Percentiles rank a stretch among this genome's conserved stretches.
These are phyloP conservation scores for Lutjanus campechanus DNA, from an alignment of 2,797 vertebrate genomes.

Conservation along the genomic window DNA sequence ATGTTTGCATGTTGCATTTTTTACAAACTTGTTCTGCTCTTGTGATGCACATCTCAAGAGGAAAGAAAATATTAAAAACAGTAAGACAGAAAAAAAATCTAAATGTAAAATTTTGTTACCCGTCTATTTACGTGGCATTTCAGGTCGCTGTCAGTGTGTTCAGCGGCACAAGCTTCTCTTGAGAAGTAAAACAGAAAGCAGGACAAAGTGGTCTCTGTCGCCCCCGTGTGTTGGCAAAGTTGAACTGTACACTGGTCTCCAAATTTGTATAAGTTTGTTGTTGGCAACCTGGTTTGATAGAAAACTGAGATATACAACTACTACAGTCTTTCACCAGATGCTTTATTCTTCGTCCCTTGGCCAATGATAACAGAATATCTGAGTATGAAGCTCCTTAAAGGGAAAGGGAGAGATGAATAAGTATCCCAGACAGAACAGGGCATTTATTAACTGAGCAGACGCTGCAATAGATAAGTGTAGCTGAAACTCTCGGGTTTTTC, in stretches of 20 bases:
- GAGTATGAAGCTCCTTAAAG: not conserved
- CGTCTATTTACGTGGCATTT: not conserved
- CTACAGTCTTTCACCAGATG: not conserved
- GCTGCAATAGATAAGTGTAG: not conserved
- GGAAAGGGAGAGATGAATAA: not conserved
- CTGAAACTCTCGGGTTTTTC: not conserved
- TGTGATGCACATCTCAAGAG: too few relatives aligned
- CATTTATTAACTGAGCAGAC: not conserved
- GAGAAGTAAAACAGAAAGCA: not conserved
- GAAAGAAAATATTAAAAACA: too few relatives aligned
- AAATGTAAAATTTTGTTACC: not conserved
- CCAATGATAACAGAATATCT: not conserved
- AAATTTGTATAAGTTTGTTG: slow-evolving; percentile 4
- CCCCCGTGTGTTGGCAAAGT: slow-evolving; percentile 55
- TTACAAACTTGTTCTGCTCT: too few relatives aligned
- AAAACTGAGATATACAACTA: not conserved
- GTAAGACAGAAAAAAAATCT: too few relatives aligned
- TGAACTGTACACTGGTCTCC: slow-evolving; percentile 26
- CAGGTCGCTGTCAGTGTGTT: not conserved
- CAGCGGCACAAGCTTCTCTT: not conserved
- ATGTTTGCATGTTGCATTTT: not conserved
- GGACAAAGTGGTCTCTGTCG: slow-evolving; percentile 35
- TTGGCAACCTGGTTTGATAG: not conserved
- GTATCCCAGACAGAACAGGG: not conserved
- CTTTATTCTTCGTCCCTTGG: not conserved